Base-by-base conservation (phyloP, 2,113 vertebrate genomes). In the Chloropsis cyanopogon region DNA sequence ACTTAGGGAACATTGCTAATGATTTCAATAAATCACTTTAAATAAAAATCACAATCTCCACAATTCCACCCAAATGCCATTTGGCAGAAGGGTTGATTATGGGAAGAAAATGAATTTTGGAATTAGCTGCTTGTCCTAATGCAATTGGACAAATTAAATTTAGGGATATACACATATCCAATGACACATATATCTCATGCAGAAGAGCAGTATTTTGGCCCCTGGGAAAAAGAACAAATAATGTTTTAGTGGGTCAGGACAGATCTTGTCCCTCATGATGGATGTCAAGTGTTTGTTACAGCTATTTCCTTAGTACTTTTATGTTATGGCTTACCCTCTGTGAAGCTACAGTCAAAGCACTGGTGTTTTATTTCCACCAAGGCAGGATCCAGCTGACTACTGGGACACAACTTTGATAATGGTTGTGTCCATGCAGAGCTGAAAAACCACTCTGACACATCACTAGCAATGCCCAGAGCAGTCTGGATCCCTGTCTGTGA, bases 11-110 rank as follows among this genome's bases (percentile, higher is more conserved):
- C 68, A 86, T 49, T 41, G 80, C 52, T 94, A 95, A 95, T 82
- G 57, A 87, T 95, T 93, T 86, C 49, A 17, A 96, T 95, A 95
- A 94, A 96, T 96, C 69, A 84, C 57, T 93, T 92, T 53, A 95
- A 96, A 96, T 96, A 95, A 97, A 96, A 94, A 92, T 90, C 72
- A 90, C 92, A 33, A n/a, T 90, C 78, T 85, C 79, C 63, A 73
- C 91, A 79, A 77, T 95, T 93, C 87, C 47, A 78, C 76, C 72
- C 65, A 86, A 94, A 95, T 88, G 91, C 61, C 69, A 69, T 95
- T 96, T 94, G 88, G 88, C 86, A 91, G 60, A 90, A 52, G 44
- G 86, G 65, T 93, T 96, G 93, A 95, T 90, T 91, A 90, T 73
- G 65, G 89, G 53, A 91, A 72, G 65, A 96, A 91, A 95, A 76